phyloP scores from a whole-genome alignment of 2,888 invertebrate species.

The Pycnomerus fuliginosus region DNA sequence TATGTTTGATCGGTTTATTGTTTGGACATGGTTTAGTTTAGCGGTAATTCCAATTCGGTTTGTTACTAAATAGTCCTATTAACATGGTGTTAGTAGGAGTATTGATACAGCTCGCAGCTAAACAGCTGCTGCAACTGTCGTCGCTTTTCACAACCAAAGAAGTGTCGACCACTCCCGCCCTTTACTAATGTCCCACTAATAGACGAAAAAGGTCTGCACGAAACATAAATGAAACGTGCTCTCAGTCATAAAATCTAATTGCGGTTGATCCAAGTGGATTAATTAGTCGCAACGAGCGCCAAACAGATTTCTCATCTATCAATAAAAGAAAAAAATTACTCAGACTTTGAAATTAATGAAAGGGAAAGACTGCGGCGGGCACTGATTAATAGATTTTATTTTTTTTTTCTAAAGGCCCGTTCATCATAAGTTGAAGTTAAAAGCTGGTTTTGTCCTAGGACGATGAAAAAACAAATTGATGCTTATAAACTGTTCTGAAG shows the following conservation, averaged over 20 bases:
- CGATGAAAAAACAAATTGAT: too few species aligned
- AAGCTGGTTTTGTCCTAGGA: too few species aligned
- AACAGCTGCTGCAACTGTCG: slow-evolving; percentile 17
- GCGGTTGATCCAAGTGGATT: background rate
- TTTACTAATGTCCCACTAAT: too few species aligned
- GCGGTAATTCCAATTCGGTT: slow-evolving; percentile 10
- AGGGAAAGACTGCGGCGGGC: slow-evolving; percentile 4
- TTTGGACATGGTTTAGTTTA: slow-evolving; percentile 9
- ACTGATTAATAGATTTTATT: slow-evolving; percentile 7
- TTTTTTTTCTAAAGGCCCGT: too few species aligned
- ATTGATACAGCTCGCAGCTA: slow-evolving; percentile 10
- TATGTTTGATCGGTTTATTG: slow-evolving; percentile 9
- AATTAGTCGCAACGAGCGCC: slow-evolving; percentile 2
- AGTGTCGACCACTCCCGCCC: too few species aligned
- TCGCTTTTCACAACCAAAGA: too few species aligned
- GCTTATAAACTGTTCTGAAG: too few species aligned
- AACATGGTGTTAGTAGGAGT: slow-evolving; percentile 15
- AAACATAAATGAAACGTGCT: slow-evolving; percentile 4
- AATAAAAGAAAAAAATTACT: slow-evolving; percentile 2
- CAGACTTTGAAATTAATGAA: slow-evolving; percentile 7
- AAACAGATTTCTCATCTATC: slow-evolving; percentile 6
- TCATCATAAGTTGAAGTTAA: too few species aligned
- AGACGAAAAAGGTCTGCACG: slow-evolving; percentile 4
- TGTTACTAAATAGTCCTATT: slow-evolving; percentile 14
- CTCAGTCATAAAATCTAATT: slow-evolving; percentile 7